Evolutionary conservation across 2,797 vertebrate species (phyloP).

Genomic region (Platyrinchus mystaceus): DNA sequence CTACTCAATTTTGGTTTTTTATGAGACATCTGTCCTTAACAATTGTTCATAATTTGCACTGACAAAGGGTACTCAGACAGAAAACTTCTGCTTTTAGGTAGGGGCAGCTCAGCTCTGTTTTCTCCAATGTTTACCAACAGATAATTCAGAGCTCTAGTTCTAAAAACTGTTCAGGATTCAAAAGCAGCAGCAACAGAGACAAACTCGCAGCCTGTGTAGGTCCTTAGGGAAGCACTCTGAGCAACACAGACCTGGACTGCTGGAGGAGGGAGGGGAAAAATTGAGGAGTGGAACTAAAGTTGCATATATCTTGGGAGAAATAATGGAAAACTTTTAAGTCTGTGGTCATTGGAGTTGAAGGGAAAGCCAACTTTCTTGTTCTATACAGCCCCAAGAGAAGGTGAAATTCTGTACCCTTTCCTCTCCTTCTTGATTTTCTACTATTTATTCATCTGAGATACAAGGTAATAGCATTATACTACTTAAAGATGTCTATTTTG

Average conservation of each 20-base stretch:
- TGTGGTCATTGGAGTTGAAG: neutral
- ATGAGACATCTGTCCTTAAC: neutral
- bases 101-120: neutral
- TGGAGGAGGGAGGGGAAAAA: neutral
- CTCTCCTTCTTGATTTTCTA: neutral
- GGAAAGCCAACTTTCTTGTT: neutral
- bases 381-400: neutral
- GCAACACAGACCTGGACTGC: neutral
- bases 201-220: neutral
- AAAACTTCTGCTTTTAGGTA: neutral
- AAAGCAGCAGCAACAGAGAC: neutral
- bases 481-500: fast-evolving
- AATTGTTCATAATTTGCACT: neutral
- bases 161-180: neutral
- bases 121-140: neutral
- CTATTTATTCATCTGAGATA: neutral
- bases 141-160: neutral
- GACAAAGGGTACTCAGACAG: neutral
- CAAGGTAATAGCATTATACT: neutral
- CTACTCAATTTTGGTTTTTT: neutral
- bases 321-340: neutral
- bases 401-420: neutral
- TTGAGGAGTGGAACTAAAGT: neutral
- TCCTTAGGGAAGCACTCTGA: neutral
- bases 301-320: neutral